Evolutionary conservation across 2,113 vertebrate species (phyloP).

Genomic region (Phrynosoma platyrhinos): DNA sequence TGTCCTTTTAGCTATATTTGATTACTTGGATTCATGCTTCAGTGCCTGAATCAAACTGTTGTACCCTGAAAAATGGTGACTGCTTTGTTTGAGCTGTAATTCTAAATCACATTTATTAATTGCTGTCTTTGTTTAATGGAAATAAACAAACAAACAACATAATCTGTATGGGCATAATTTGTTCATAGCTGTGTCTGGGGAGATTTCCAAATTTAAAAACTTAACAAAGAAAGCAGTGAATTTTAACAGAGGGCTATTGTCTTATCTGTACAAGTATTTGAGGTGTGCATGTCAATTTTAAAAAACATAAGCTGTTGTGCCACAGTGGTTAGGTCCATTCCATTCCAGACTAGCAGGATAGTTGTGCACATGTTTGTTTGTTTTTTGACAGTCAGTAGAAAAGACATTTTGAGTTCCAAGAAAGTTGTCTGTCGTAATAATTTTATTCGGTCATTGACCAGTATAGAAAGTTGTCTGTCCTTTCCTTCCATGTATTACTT

Average conservation of each 20-base stretch:
- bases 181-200: background rate
- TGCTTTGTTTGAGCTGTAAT: constrained; percentile 6
- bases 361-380: background rate
- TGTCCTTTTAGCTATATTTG: background rate
- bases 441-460: no score
- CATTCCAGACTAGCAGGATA: background rate
- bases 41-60: constrained; percentile 5
- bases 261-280: background rate
- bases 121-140: background rate
- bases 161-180: background rate
- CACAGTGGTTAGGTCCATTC: background rate
- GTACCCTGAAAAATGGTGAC: background rate
- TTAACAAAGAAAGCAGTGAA: constrained; percentile 14
- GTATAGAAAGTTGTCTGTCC: background rate
- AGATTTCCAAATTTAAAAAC: background rate
- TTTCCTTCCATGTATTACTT: background rate
- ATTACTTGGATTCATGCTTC: background rate
- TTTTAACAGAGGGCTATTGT: constrained; percentile 1
- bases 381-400: no score
- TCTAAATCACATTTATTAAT: background rate
- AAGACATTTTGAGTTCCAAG: background rate
- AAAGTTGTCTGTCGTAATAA: no score
- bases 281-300: background rate
- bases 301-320: background rate
- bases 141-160: background rate